Percentiles rank a stretch among this genome's conserved stretches.
These are phyloP conservation scores for western clawed frog (Xenopus tropicalis) DNA, from an alignment of 2,113 vertebrate species.

Conservation along the genomic window DNA sequence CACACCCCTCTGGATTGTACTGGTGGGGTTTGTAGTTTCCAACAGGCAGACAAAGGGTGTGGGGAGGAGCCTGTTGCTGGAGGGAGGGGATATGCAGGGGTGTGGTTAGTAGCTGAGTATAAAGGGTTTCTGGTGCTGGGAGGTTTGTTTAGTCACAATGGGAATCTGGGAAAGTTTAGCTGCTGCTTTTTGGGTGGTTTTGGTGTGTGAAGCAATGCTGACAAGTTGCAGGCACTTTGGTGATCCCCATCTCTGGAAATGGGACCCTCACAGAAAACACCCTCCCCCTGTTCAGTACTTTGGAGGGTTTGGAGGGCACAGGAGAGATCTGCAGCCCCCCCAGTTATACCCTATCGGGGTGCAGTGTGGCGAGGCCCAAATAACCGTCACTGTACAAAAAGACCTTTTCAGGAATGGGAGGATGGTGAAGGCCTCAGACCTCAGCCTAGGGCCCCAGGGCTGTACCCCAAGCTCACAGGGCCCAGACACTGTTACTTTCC, in stretches of 20 bases:
- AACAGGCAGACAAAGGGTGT: too few relatives aligned
- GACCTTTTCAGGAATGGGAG: slow-evolving; percentile 1
- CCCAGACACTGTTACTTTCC: not conserved
- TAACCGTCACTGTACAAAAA: not conserved
- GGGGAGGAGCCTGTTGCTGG: too few relatives aligned
- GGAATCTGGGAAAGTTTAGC: too few relatives aligned
- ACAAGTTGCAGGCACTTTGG: too few relatives aligned
- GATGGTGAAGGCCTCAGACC: not conserved
- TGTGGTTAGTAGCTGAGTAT: too few relatives aligned
- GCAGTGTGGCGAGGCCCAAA: not conserved
- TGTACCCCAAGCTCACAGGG: not conserved
- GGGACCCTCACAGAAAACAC: not conserved
- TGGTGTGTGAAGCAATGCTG: too few relatives aligned
- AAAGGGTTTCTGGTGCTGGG: too few relatives aligned
- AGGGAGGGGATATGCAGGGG: too few relatives aligned
- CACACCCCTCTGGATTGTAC: too few relatives aligned
- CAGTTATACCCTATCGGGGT: not conserved
- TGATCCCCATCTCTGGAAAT: not conserved
- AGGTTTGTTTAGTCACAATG: too few relatives aligned
- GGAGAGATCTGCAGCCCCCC: not conserved
- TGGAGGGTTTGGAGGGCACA: not conserved
- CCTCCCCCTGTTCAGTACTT: not conserved
- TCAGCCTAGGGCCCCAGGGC: not conserved
- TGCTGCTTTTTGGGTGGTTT: too few relatives aligned
- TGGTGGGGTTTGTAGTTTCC: too few relatives aligned